These are phyloP conservation scores for Lepidotrigona ventralis DNA, from an alignment of 1,140 invertebrate species.

Conservation along the genomic window DNA sequence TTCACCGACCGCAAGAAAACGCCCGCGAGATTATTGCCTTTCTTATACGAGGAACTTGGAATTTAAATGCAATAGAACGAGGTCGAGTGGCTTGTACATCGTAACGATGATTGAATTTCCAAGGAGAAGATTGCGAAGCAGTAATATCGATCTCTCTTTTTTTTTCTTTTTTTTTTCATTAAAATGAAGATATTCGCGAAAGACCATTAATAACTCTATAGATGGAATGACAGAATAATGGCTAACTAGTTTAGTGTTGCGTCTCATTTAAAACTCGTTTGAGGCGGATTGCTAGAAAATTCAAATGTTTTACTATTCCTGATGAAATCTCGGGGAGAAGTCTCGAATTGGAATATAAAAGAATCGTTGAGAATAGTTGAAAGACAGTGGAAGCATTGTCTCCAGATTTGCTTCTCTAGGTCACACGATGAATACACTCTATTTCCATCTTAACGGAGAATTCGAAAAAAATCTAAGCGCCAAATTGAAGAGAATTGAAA, in stretches of 20 bases:
- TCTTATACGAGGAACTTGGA: neutral
- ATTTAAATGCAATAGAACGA: neutral
- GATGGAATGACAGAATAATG: neutral
- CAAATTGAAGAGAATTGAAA: neutral
- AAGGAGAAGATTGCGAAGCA: neutral
- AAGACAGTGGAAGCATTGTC: neutral
- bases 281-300: neutral
- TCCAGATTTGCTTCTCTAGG: neutral
- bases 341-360: neutral
- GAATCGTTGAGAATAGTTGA: too few relatives aligned
- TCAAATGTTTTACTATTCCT: neutral
- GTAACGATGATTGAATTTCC: slow-evolving; percentile 12
- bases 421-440: neutral
- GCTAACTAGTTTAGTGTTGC: neutral
- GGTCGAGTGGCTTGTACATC: neutral
- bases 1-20: neutral
- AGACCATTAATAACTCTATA: neutral
- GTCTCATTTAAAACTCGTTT: neutral
- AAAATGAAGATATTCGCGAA: too few relatives aligned
- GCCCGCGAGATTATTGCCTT: neutral
- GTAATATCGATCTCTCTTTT: neutral
- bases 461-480: neutral
- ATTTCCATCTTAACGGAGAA: neutral
- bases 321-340: neutral
- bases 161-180: neutral